Base-by-base conservation (phyloP, 2,888 invertebrate species). In the Nasonia oneida region DNA sequence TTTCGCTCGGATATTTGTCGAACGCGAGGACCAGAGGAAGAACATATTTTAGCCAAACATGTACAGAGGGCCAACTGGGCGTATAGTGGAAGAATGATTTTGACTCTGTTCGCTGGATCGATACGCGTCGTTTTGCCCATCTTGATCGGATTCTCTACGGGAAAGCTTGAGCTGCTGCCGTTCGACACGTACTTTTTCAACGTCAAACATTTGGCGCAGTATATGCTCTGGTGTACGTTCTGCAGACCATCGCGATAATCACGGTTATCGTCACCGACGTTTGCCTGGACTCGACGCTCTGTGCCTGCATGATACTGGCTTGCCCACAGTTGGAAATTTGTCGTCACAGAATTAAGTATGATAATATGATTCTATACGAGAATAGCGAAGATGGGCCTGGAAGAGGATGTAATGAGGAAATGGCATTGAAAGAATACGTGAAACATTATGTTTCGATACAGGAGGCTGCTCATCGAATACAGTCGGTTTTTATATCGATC, bases 271-370 rank as follows among this genome's bases (percentile, higher is more conserved):
- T 37, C n/a, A 67, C 47, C 0, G 50, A 81, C 10, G 74, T 81
- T 42, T 23, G 12, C 12, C 2, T 81, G 12, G 81, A 81, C 14
- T 39, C 61, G 18, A 42, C 15, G 2, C 8, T 15, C 4, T 73
- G 61, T 3, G 74, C 15, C 3, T 81, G 42, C 4, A 29, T 81
- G 14, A 42, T 81, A 0, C 6, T 61, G 3, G 18, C 61, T 2
- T 74, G 74, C n/a, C 64, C 42, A 1, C 81, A 81, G 37, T 1
- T 81, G 18, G 74, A 81, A 1, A 42, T 81, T 14, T 81, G 61
- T 23, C 15, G 81, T n/a, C 47, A 73, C 18, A 42, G 81, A 4
- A 37, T 81, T 12, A 67, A 2, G n/a, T 1, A 2, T 33, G 12
- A 47, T 47, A 10, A 10, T 2, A 3, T 10, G 12, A 2, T 47